A percentile compares a stretch with the other conserved stretches of the same genome.
Evolutionary conservation across 2,888 invertebrate genomes (phyloP).

Genomic region (Rapana venosa): DNA sequence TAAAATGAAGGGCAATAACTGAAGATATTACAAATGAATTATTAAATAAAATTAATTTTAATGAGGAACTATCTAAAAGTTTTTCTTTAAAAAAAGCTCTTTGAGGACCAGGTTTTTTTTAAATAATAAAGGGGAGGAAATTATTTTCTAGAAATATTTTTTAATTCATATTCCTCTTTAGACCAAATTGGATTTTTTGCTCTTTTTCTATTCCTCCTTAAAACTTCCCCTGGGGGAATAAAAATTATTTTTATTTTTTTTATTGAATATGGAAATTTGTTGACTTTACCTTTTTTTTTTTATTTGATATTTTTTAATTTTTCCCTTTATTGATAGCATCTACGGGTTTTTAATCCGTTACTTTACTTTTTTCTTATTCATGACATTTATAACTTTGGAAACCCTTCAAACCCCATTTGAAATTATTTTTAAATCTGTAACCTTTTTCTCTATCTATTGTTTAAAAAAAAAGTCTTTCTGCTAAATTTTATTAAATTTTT

Average conservation of each 20-base stretch:
- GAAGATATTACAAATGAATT: too few relatives aligned
- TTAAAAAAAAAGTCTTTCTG: constrained; percentile 18
- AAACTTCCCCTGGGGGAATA: constrained; percentile 4
- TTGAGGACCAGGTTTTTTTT: constrained; percentile 18
- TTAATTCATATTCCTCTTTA: not conserved
- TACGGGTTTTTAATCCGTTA: not conserved
- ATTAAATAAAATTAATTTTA: not conserved
- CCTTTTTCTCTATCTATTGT: constrained; percentile 18
- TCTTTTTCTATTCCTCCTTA: constrained; percentile 6
- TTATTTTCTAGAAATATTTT: constrained; percentile 13
- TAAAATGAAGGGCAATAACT: too few relatives aligned
- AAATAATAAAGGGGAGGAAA: constrained; percentile 1
- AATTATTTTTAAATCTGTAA: constrained; percentile 18
- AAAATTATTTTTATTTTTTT: constrained; percentile 5
- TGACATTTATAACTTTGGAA: not conserved
- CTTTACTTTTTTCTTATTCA: constrained; percentile 1
- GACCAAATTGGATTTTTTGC: constrained; percentile 5
- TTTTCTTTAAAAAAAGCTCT: constrained; percentile 18
- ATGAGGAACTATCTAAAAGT: not conserved
- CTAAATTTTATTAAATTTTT: not conserved
- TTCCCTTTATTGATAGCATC: not conserved
- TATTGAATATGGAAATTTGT: not conserved
- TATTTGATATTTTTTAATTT: not conserved
- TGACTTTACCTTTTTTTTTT: not conserved
- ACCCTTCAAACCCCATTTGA: constrained; percentile 1